These are phyloP conservation scores for Platichthys flesus DNA, from an alignment of 2,113 vertebrate species.

Conservation along the genomic window DNA sequence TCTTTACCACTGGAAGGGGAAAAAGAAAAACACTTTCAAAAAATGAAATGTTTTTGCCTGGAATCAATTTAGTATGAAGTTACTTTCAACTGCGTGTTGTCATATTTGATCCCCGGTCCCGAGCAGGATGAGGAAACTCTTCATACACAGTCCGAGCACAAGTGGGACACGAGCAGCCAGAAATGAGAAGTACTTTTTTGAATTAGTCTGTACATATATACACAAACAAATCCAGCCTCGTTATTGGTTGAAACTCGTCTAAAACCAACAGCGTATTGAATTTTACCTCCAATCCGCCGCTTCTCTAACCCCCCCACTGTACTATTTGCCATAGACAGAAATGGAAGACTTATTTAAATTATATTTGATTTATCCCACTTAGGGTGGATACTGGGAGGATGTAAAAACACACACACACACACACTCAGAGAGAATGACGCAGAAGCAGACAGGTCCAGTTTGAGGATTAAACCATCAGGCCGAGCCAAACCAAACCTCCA, in stretches of 20 bases:
- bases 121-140: slow-evolving; percentile 29
- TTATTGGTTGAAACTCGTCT: slow-evolving; percentile 13
- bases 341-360: background rate
- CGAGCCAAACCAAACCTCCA: slow-evolving; percentile 65
- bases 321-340: slow-evolving; percentile 9
- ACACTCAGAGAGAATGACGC: slow-evolving; percentile 5
- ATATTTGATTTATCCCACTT: slow-evolving; percentile 19
- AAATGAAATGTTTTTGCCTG: slow-evolving; percentile 40
- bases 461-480: slow-evolving; percentile 34
- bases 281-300: background rate
- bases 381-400: background rate
- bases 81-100: slow-evolving; percentile 25
- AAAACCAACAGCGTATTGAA: slow-evolving; percentile 14
- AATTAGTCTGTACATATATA: slow-evolving; percentile 18
- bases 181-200: slow-evolving; percentile 19
- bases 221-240: background rate
- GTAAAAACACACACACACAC: background rate
- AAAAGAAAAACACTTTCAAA: slow-evolving; percentile 33
- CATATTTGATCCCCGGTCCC: slow-evolving; percentile 37
- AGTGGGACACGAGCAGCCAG: background rate
- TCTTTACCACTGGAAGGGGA: slow-evolving; percentile 54
- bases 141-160: slow-evolving; percentile 17
- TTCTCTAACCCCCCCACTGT: background rate
- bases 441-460: slow-evolving; percentile 34
- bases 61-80: slow-evolving; percentile 44